These are phyloP conservation scores for Serinus canaria DNA, from an alignment of 2,113 vertebrate species.

Conservation along the genomic window DNA sequence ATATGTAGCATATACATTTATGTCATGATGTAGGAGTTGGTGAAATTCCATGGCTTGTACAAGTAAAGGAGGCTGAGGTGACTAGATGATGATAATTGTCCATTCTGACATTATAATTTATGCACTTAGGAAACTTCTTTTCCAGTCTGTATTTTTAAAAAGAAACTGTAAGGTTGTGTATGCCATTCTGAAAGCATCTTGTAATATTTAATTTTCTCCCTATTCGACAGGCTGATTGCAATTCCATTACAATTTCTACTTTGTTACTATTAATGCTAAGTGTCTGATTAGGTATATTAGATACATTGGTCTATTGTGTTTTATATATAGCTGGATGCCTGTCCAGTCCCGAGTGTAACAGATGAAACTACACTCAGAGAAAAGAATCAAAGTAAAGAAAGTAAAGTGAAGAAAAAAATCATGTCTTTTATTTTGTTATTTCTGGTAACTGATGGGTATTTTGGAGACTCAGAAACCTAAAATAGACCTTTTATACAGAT, in stretches of 20 bases:
- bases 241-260: background rate
- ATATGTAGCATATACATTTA: background rate
- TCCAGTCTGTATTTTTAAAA: background rate
- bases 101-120: background rate
- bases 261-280: conserved; percentile 3
- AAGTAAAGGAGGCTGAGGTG: background rate
- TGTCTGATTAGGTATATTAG: background rate
- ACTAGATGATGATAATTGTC: background rate
- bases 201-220: background rate
- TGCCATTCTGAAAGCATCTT: background rate
- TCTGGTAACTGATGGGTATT: background rate
- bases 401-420: conserved; percentile 5
- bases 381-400: background rate
- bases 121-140: background rate
- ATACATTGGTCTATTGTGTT: background rate
- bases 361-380: background rate
- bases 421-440: background rate
- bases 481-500: background rate
- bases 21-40: background rate
- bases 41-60: background rate
- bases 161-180: background rate
- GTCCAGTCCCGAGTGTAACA: background rate
- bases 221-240: background rate
- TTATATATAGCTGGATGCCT: conserved; percentile 5
- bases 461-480: background rate